Evolutionary conservation across 2,797 vertebrate genomes (phyloP).

Genomic region (Pristis pectinata): DNA sequence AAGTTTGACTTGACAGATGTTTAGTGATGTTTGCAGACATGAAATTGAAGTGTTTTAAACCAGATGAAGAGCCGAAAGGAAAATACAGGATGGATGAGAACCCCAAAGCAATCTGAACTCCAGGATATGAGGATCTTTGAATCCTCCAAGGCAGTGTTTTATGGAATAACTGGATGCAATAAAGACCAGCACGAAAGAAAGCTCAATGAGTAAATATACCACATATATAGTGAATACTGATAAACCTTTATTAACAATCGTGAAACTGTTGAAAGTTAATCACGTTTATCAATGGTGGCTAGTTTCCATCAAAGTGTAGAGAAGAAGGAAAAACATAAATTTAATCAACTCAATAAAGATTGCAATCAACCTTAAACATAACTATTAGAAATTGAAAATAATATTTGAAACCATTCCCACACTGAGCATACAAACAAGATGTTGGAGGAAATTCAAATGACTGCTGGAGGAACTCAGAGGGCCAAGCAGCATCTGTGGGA

Average conservation of each 20-base stretch:
- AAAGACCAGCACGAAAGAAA: neutral
- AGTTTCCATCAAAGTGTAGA: neutral
- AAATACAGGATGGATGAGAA: neutral
- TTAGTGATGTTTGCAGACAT: constrained; percentile 10
- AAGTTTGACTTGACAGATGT: constrained; percentile 16
- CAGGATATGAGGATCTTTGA: neutral
- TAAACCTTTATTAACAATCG: neutral
- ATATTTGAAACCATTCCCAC: neutral
- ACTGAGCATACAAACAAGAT: too few relatives aligned
- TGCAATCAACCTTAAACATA: neutral
- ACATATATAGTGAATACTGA: neutral
- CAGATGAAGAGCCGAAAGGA: neutral
- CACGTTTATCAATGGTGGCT: neutral
- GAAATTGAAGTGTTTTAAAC: neutral
- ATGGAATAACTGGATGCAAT: constrained; percentile 10
- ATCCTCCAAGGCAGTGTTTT: neutral
- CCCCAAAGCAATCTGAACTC: constrained; percentile 7
- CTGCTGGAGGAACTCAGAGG: too few relatives aligned
- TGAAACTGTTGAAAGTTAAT: neutral
- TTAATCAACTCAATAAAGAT: neutral
- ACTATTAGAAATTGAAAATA: neutral
- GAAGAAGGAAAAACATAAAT: neutral
- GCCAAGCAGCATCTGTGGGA: too few relatives aligned
- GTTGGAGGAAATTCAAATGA: too few relatives aligned
- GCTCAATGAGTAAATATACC: neutral